These are phyloP conservation scores for Dolichoris vasculosae DNA, from an alignment of 1,140 invertebrate species.

Conservation along the genomic window DNA sequence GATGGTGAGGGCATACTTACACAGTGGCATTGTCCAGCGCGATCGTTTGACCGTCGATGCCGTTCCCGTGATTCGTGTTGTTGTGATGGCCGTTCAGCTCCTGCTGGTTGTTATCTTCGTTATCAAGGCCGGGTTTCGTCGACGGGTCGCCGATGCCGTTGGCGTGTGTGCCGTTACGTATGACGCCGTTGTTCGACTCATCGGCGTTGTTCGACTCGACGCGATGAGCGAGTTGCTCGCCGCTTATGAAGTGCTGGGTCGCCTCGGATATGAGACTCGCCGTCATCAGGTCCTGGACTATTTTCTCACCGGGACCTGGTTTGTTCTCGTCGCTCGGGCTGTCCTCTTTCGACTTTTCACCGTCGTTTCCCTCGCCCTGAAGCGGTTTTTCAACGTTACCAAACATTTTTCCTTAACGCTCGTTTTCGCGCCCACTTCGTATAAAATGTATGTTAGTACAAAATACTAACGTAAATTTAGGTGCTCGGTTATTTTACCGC, in stretches of 20 bases:
- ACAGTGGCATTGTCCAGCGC: conserved; percentile 73
- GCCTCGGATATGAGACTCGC: conserved; percentile 72
- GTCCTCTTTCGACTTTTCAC: conserved; percentile 71
- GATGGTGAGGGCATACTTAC: conserved; percentile 66
- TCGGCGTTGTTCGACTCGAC: conserved; percentile 62
- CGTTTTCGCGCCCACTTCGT: no score
- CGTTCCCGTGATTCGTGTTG: conserved; percentile 63
- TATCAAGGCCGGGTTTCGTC: conserved; percentile 69
- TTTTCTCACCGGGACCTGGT: conserved; percentile 62
- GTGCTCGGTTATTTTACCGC: no score
- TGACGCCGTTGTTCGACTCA: conserved; percentile 57
- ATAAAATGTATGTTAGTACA: no score
- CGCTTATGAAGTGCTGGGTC: conserved; percentile 70
- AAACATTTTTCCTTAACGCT: not conserved
- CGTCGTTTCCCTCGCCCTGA: conserved; percentile 67
- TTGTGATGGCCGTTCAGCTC: conserved; percentile 72
- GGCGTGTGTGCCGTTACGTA: conserved; percentile 70
- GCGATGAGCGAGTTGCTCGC: conserved; percentile 67
- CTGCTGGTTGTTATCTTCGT: conserved; percentile 66
- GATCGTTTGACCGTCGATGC: conserved; percentile 71
- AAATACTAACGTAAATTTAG: no score
- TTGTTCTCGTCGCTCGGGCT: conserved; percentile 69
- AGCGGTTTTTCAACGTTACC: conserved; percentile 6
- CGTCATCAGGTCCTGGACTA: conserved; percentile 69
- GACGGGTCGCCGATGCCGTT: conserved; percentile 65